Evolutionary conservation across 2,113 vertebrate species (phyloP).

Genomic region (Terrapene triunguis): DNA sequence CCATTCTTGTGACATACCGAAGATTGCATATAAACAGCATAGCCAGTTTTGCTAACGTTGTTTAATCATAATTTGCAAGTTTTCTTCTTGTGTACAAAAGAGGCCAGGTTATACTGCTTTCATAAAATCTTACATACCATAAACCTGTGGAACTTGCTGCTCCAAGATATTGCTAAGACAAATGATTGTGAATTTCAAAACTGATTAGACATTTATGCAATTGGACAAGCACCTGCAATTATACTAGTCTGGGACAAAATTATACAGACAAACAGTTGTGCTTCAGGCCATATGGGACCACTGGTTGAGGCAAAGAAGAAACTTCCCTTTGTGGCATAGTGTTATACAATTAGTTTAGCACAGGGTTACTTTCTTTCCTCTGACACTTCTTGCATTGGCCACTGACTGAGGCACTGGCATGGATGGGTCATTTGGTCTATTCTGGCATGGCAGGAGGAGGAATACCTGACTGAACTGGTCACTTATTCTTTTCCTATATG

Average conservation of each 20-base stretch:
- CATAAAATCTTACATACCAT: neutral
- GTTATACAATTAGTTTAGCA: neutral
- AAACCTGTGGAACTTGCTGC: neutral
- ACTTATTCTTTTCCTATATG: neutral
- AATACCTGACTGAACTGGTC: neutral
- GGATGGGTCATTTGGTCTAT: neutral
- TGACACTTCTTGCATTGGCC: neutral
- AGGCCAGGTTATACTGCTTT: neutral
- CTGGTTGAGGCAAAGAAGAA: neutral
- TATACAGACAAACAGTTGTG: neutral
- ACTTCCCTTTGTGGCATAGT: neutral
- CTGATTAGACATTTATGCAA: neutral
- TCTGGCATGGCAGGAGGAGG: neutral
- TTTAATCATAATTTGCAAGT: neutral
- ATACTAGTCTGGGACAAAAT: neutral
- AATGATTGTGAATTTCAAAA: neutral
- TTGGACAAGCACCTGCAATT: neutral
- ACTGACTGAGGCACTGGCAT: neutral
- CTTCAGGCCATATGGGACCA: neutral
- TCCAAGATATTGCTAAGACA: neutral
- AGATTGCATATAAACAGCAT: rapidly evolving
- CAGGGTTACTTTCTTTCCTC: neutral
- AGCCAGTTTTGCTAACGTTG: neutral
- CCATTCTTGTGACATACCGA: neutral
- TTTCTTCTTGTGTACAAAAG: neutral